Conservation (phyloP, 1,140 invertebrate genomes). For the Elymnias hypermnestra region DNA sequence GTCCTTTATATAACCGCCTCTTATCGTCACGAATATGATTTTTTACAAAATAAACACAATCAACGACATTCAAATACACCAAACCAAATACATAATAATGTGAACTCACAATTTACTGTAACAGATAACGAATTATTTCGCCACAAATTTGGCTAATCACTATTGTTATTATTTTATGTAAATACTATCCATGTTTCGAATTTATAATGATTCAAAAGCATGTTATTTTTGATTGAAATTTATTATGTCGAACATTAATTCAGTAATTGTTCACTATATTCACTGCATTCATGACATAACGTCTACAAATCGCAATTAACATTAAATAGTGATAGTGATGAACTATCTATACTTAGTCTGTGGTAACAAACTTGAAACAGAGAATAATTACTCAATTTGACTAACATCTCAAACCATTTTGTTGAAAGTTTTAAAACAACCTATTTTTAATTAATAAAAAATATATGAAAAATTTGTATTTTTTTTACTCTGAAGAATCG, state of each 20-base stretch:
- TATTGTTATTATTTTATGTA: slow-evolving; percentile 4
- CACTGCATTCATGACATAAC: neutral
- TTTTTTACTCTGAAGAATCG: no score
- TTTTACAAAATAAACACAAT: slow-evolving; percentile 28
- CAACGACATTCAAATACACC: slow-evolving; percentile 32
- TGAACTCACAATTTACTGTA: slow-evolving; percentile 36
- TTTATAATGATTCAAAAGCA: neutral
- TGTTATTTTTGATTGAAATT: slow-evolving; percentile 2
- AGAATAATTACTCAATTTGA: no score
- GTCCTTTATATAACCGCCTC: slow-evolving; percentile 19
- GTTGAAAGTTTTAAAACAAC: no score
- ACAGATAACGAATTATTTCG: slow-evolving; percentile 21
- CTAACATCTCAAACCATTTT: no score
- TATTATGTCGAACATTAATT: slow-evolving; percentile 8
- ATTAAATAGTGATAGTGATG: no score
- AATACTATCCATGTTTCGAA: neutral
- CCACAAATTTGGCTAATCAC: slow-evolving; percentile 7
- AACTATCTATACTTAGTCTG: no score
- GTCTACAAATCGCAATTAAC: neutral
- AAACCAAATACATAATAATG: slow-evolving; percentile 35
- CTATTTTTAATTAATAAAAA: no score
- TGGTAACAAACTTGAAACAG: neutral
- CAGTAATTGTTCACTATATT: slow-evolving; percentile 13
- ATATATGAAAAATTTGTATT: no score
- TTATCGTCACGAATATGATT: slow-evolving; percentile 13